Evolutionary conservation across 1,140 invertebrate genomes (phyloP), one percentile per base, ranked within the genome.

Genomic region (Eumeta japonica): DNA sequence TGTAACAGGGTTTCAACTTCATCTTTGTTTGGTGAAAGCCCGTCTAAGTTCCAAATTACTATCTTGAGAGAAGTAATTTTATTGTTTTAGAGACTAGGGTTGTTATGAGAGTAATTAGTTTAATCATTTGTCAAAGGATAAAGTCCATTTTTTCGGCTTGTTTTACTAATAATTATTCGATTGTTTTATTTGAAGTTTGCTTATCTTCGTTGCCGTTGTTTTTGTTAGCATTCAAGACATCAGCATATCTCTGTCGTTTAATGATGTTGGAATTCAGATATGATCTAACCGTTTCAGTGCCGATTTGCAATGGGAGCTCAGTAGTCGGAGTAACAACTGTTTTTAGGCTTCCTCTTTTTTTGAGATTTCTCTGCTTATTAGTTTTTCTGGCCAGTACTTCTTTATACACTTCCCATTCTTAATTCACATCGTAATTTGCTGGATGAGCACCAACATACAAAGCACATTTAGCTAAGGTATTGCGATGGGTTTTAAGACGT

Each of bases 121-220:
- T 42, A 16, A 42, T 45, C 40, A 47, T 44, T 30, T 50, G 43
- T 45, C 45, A 35, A 15, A 48, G 12, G 18, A 51, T 24, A 3
- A 40, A 12, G 11, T 48, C 46, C 2, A 48, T 11, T 17, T 44
- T 48, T 19, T 38, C 30, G 9, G 29, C 2, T 38, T 48, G 46
- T 18, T 31, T 27, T 32, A 31, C 30, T 18, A 35, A 12, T 15
- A 35, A 19, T 19, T n/a, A n/a, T n/a, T n/a, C n/a, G n/a, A n/a
- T n/a, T n/a, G n/a, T n/a, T n/a, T n/a, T n/a, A n/a, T n/a, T n/a
- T n/a, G n/a, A n/a, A n/a, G n/a, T n/a, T n/a, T n/a, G n/a, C n/a
- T n/a, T n/a, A n/a, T n/a, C n/a, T n/a, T n/a, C n/a, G n/a, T n/a
- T n/a, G n/a, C n/a, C n/a, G n/a, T n/a, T n/a, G n/a, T n/a, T n/a